Conservation (phyloP, 2,888 invertebrate genomes). For the Troides oblongomaculatus region DNA sequence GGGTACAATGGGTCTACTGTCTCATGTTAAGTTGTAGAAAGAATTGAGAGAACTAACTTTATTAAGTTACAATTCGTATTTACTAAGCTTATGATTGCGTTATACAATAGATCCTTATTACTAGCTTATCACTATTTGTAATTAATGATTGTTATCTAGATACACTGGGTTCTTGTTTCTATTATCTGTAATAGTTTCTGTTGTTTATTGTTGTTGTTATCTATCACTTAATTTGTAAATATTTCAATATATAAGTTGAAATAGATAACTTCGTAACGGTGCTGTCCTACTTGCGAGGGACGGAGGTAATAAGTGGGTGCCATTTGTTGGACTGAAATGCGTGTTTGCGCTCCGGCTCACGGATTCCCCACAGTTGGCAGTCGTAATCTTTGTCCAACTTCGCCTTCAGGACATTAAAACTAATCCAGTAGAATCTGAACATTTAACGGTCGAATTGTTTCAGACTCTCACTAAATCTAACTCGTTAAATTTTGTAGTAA, state of each 20-base stretch:
- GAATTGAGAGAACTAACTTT: too few species aligned
- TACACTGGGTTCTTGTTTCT: too few species aligned
- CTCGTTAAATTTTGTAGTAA: background rate
- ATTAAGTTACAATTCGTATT: too few species aligned
- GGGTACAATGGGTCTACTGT: too few species aligned
- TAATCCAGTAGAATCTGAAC: constrained; percentile 21
- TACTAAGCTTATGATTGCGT: too few species aligned
- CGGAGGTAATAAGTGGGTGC: constrained; percentile 10
- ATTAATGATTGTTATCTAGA: too few species aligned
- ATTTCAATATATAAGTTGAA: background rate
- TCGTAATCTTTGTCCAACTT: constrained; percentile 21
- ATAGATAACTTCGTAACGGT: background rate
- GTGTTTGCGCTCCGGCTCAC: constrained; percentile 20
- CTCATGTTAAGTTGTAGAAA: too few species aligned
- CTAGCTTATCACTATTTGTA: too few species aligned
- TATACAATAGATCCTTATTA: too few species aligned
- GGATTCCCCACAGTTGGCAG: constrained; percentile 9
- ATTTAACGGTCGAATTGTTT: constrained; percentile 8
- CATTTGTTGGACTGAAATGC: constrained; percentile 18
- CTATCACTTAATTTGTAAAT: background rate
- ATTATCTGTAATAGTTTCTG: too few species aligned
- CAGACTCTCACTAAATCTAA: background rate
- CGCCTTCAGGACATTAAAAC: constrained; percentile 14
- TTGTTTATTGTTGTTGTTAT: too few species aligned
- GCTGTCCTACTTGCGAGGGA: constrained; percentile 2